Base-by-base conservation (phyloP, 2,888 invertebrate genomes). In the Drosophila subsilvestris region DNA sequence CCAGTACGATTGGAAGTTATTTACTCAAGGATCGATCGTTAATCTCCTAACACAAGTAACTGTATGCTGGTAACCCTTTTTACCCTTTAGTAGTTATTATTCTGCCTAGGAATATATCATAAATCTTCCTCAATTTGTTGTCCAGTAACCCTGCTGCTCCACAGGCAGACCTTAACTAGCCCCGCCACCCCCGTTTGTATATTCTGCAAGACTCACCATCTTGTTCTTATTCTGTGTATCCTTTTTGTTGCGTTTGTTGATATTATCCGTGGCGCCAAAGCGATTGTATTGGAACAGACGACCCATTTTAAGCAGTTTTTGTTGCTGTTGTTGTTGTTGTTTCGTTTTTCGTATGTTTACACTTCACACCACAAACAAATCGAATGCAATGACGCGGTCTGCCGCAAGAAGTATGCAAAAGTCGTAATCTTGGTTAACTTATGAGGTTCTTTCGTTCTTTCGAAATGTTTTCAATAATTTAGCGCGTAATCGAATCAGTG, bases 201-300 rank as follows among this genome's bases (percentile, higher is more conserved):
- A 37, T n/a, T 37, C n/a, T 37, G 14, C 37, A 0, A 17, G 32
- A 72, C 86, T 76, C 62, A 90, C 90, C 91, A 89, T 76, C 9
- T 79, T 76, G 27, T 68, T 44, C 45, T 78, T 88, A n/a, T 62
- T 65, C 44, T 69, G 75, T 14, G 79, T 80, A 86, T 86, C 86
- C 88, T 88, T 84, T 77, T 80, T 84, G 67, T 27, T 56, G 25
- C 76, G 78, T 49, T 87, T 83, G 56, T 79, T 86, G 47, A 61
- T 62, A 42, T 69, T 82, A 66, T 88, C 84, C 65, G 76, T 71
- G 75, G 80, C 80, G 71, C 79, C 88, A 70, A 90, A 90, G 62
- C 90, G 90, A 76, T 91, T 90, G 56, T 91, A 90, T 68, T 90
- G 90, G 72, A 91, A 91, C 10, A 90, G 79, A 57, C 91, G 90